phyloP scores from a whole-genome alignment of 2,888 invertebrate genomes.

The Thumatha senex region DNA sequence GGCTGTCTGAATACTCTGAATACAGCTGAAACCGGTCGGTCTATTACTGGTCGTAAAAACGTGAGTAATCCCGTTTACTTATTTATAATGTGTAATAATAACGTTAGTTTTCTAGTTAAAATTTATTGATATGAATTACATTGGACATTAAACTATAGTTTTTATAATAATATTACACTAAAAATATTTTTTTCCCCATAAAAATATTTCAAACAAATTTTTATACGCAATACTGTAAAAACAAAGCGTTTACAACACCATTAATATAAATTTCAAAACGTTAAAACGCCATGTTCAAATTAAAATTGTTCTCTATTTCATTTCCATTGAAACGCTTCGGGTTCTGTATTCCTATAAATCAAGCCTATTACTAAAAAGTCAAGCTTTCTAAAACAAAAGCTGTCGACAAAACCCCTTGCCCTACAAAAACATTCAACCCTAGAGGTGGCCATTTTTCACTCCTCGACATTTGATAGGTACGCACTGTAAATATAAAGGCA shows the following conservation, averaged over 20 bases:
- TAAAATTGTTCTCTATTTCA: conserved; percentile 12
- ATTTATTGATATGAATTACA: no score
- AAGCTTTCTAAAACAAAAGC: conserved; percentile 53
- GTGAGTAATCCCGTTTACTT: no score
- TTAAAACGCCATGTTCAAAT: conserved; percentile 2
- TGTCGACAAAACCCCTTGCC: conserved; percentile 45
- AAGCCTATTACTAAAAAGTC: conserved; percentile 42
- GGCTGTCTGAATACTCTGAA: no score
- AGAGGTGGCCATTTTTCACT: conserved; percentile 42
- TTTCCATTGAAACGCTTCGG: conserved; percentile 21
- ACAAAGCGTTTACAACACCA: no score
- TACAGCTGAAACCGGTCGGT: no score
- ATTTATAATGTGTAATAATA: no score
- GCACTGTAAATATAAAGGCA: conserved; percentile 11
- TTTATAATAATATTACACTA: no score
- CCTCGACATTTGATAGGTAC: conserved; percentile 20
- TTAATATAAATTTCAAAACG: neutral
- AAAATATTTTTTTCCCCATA: no score
- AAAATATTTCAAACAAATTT: no score
- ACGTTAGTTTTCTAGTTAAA: no score
- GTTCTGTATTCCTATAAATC: conserved; percentile 42
- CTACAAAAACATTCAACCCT: conserved; percentile 39
- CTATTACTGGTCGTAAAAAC: no score
- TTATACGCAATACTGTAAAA: neutral
- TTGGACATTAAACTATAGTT: no score